phyloP scores from a whole-genome alignment of 2,797 vertebrate genomes.

The Xenopus petersii region DNA sequence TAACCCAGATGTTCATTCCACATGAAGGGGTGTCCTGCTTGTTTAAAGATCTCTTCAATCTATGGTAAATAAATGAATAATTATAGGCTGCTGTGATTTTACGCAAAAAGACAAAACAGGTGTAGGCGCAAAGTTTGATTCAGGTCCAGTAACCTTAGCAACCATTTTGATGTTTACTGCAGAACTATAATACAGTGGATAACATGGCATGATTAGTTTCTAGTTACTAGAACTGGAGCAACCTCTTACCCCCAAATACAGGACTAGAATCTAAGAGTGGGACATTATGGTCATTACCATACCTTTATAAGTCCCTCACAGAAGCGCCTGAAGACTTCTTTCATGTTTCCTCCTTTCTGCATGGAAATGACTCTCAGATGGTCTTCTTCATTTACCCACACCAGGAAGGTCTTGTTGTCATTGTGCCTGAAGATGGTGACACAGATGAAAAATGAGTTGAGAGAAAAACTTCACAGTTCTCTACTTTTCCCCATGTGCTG shows the following conservation, averaged over 20 bases:
- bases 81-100: background rate
- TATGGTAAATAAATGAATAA: slow-evolving; percentile 48
- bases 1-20: slow-evolving; percentile 83
- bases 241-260: no score
- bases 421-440: slow-evolving; percentile 69
- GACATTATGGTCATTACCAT: slow-evolving; percentile 5
- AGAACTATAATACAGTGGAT: no score
- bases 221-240: no score
- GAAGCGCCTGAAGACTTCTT: slow-evolving; percentile 82
- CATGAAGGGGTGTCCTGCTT: slow-evolving; percentile 78
- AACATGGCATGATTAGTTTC: no score
- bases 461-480: no score
- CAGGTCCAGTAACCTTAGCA: no score
- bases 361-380: slow-evolving; percentile 83
- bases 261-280: no score
- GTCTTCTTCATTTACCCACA: slow-evolving; percentile 84
- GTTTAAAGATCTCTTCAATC: slow-evolving; percentile 83
- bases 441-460: no score
- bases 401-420: slow-evolving; percentile 77
- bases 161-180: no score
- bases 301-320: slow-evolving; percentile 82
- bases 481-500: no score
- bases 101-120: no score
- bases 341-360: slow-evolving; percentile 82
- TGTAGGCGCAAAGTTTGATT: no score